Evolutionary conservation across 2,888 invertebrate species (phyloP).

Genomic region (Cacoxenus indagator): DNA sequence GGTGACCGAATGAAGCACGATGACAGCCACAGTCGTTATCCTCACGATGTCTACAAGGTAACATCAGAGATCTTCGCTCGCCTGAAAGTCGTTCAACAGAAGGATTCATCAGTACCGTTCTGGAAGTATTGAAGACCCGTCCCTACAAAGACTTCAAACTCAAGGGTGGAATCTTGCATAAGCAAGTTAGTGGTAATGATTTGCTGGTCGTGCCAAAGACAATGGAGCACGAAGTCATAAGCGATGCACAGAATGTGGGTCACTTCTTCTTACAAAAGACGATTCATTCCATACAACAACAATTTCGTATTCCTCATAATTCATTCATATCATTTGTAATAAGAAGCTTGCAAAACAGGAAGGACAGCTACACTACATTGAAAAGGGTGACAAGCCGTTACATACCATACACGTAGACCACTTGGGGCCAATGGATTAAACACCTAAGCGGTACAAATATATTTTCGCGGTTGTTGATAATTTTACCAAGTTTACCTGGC

Average conservation of each 20-base stretch:
- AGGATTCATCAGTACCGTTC: slow-evolving; percentile 25
- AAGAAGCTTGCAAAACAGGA: slow-evolving; percentile 55
- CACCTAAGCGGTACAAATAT: slow-evolving; percentile 24
- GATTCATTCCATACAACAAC: neutral
- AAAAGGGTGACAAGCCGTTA: slow-evolving; percentile 50
- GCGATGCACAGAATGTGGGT: neutral
- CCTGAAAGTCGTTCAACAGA: neutral
- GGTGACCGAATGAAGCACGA: slow-evolving; percentile 35
- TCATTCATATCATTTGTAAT: slow-evolving; percentile 28
- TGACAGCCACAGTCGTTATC: slow-evolving; percentile 29
- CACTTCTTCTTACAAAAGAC: no score
- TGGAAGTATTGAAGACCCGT: slow-evolving; percentile 23
- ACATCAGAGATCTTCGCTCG: neutral
- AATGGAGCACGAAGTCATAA: slow-evolving; percentile 14
- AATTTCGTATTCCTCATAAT: slow-evolving; percentile 19
- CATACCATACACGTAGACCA: slow-evolving; percentile 31
- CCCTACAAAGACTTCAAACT: slow-evolving; percentile 23
- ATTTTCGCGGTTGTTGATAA: slow-evolving; percentile 24
- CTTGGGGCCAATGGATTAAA: slow-evolving; percentile 20
- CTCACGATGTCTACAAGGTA: neutral
- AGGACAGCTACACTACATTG: slow-evolving; percentile 53
- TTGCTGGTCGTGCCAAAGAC: slow-evolving; percentile 27
- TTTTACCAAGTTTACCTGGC: slow-evolving; percentile 24
- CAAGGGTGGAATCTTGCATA: slow-evolving; percentile 20
- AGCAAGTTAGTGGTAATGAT: slow-evolving; percentile 20